Conservation (phyloP, 2,113 vertebrate genomes). For the Sialia sialis region DNA sequence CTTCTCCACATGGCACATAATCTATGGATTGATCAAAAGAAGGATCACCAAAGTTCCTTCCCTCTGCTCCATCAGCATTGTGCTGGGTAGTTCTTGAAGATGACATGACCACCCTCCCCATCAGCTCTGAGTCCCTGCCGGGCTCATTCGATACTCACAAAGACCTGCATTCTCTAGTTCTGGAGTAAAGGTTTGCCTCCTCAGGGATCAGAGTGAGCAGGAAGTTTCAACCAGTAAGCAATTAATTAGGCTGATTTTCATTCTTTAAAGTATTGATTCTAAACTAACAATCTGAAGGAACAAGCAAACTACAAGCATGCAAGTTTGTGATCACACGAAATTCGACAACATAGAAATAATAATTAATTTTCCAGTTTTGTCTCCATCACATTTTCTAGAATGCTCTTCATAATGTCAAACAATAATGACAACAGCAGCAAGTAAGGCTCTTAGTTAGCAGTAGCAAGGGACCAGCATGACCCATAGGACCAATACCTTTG, state of each 20-base stretch:
- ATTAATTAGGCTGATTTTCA: background rate
- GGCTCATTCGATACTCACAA: background rate
- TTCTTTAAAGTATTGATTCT: background rate
- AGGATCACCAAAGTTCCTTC: background rate
- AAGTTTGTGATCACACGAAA: background rate
- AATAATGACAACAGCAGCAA: background rate
- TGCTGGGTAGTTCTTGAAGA: background rate
- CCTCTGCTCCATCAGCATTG: background rate
- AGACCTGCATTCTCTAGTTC: background rate
- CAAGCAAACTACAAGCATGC: background rate
- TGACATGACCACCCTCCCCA: accelerated
- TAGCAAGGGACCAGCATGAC: background rate
- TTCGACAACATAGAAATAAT: background rate
- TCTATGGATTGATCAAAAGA: background rate
- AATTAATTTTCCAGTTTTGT: background rate
- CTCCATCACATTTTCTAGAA: background rate
- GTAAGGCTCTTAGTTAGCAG: background rate
- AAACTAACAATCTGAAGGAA: background rate
- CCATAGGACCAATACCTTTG: background rate
- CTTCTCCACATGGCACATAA: background rate
- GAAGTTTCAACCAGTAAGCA: background rate
- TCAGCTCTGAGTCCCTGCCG: background rate
- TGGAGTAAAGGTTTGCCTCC: background rate
- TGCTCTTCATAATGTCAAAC: background rate
- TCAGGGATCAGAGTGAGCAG: background rate